These are phyloP conservation scores for Piezodorus guildinii DNA, from an alignment of 1,140 invertebrate species.

Conservation along the genomic window DNA sequence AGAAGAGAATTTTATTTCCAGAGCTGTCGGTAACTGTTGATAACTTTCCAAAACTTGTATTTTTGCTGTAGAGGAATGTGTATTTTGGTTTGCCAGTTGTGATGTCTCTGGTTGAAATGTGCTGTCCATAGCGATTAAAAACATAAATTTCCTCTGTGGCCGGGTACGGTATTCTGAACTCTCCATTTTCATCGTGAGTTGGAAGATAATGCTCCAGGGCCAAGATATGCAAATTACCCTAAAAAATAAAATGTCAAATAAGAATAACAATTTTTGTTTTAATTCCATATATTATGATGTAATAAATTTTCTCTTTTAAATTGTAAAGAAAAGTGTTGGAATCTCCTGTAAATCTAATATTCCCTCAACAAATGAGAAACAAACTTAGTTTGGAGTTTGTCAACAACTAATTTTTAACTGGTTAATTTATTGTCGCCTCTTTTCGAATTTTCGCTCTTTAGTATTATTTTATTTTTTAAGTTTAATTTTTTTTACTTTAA, in stretches of 20 bases:
- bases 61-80: conserved; percentile 91
- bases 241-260: conserved; percentile 24
- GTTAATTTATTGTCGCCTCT: too few relatives aligned
- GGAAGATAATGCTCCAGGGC: conserved; percentile 84
- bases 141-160: conserved; percentile 86
- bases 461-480: too few relatives aligned
- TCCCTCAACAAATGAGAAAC: too few relatives aligned
- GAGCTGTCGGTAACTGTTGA: conserved; percentile 84
- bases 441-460: too few relatives aligned
- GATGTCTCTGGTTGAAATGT: conserved; percentile 83
- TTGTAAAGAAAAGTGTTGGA: too few relatives aligned
- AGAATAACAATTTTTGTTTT: too few relatives aligned
- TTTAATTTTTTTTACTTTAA: too few relatives aligned
- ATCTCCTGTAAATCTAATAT: too few relatives aligned
- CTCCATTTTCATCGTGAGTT: conserved; percentile 73
- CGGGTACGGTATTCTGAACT: conserved; percentile 86
- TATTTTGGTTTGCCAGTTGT: conserved; percentile 85
- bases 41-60: conserved; percentile 88
- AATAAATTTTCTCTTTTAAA: too few relatives aligned
- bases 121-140: conserved; percentile 89
- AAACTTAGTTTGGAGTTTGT: too few relatives aligned
- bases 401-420: too few relatives aligned
- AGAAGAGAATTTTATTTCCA: conserved; percentile 83
- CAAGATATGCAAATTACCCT: conserved; percentile 69
- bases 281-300: too few relatives aligned